These are phyloP conservation scores for Apolygus lucorum DNA, from an alignment of 1,140 invertebrate species.

Conservation along the genomic window DNA sequence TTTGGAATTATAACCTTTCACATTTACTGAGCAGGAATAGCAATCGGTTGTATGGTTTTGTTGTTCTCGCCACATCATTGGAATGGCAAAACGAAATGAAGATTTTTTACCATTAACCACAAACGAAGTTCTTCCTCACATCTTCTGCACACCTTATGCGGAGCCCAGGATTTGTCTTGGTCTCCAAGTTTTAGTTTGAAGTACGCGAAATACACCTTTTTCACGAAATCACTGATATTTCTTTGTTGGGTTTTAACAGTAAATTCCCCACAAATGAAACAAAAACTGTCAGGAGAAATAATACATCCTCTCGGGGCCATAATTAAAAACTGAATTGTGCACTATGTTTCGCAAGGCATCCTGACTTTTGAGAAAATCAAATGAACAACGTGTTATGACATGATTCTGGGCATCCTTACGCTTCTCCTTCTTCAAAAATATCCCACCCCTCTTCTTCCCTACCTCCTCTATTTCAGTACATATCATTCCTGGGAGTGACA, in stretches of 20 bases:
- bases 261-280: conserved; percentile 15
- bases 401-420: too few relatives aligned
- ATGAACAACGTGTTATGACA: too few relatives aligned
- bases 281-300: conserved; percentile 22
- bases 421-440: too few relatives aligned
- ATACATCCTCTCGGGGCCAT: conserved; percentile 20
- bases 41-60: conserved; percentile 11
- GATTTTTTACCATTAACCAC: conserved; percentile 19
- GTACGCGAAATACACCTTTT: conserved; percentile 29
- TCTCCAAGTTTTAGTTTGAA: conserved; percentile 31
- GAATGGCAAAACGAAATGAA: conserved; percentile 17
- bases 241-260: conserved; percentile 25
- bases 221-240: conserved; percentile 23
- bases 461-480: too few relatives aligned
- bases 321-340: too few relatives aligned
- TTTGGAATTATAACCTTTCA: too few relatives aligned
- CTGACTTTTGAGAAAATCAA: too few relatives aligned
- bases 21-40: conserved; percentile 18
- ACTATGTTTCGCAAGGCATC: too few relatives aligned
- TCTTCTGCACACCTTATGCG: conserved; percentile 26
- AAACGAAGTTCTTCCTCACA: conserved; percentile 18
- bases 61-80: conserved; percentile 23
- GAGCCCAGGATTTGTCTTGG: conserved; percentile 31
- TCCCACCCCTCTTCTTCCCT: too few relatives aligned
- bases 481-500: too few relatives aligned